A percentile compares a stretch with the other conserved stretches of the same genome.
Evolutionary conservation across 2,797 vertebrate genomes (phyloP).

Genomic region (Acanthiza pusilla): DNA sequence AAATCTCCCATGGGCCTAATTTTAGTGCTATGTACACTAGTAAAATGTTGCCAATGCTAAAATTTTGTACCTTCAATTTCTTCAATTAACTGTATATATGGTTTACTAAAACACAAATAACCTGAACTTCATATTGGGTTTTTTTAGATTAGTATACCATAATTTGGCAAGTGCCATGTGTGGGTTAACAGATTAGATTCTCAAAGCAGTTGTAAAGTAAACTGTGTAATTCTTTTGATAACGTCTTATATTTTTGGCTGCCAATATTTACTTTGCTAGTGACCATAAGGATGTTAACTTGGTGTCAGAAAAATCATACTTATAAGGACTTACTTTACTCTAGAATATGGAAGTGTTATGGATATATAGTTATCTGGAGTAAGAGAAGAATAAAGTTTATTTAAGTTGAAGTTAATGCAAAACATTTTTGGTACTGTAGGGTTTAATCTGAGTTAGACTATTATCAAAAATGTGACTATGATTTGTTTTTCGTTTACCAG

Average conservation of each 20-base stretch:
- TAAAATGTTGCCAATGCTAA: not conserved
- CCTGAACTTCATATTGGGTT: not conserved
- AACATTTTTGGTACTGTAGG: not conserved
- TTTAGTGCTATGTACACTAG: not conserved
- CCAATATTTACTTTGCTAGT: not conserved
- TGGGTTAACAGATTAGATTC: not conserved
- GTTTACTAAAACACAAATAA: not conserved
- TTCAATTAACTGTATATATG: not conserved
- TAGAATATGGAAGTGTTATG: not conserved
- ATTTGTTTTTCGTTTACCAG: conserved; percentile 71
- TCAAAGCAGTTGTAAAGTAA: not conserved
- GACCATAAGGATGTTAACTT: not conserved
- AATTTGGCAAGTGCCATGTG: not conserved
- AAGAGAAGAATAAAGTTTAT: not conserved
- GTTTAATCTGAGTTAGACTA: not conserved
- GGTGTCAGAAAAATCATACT: not conserved
- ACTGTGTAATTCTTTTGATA: not conserved
- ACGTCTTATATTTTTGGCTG: not conserved
- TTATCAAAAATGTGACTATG: not conserved
- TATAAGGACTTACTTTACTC: not conserved
- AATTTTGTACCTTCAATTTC: not conserved
- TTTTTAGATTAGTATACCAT: not conserved
- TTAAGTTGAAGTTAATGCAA: not conserved
- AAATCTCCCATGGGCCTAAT: not conserved
- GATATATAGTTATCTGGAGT: not conserved